phyloP scores from a whole-genome alignment of 2,888 invertebrate species.

The Callyntrura guangdongensis region DNA sequence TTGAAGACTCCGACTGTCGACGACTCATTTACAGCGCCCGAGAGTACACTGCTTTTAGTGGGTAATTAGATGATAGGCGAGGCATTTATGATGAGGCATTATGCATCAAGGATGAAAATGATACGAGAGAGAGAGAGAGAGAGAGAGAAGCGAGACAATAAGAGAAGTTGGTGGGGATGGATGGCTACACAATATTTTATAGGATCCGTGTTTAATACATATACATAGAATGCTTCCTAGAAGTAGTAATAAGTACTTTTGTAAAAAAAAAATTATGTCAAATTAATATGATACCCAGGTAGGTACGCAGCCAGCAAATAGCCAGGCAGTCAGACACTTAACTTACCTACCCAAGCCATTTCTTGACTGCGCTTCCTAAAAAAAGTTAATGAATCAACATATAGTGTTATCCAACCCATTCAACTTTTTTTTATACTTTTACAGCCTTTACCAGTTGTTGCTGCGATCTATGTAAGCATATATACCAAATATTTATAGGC shows the following conservation, averaged over 20 bases:
- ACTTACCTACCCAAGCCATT: constrained; percentile 29
- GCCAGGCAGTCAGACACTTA: constrained; percentile 41
- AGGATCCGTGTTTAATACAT: not conserved
- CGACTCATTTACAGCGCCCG: constrained; percentile 78
- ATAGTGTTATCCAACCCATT: constrained; percentile 51
- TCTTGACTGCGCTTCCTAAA: constrained; percentile 41
- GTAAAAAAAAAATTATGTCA: constrained; percentile 49
- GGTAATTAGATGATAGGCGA: constrained; percentile 80
- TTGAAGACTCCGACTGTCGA: constrained; percentile 59
- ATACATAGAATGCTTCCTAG: not conserved
- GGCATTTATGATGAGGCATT: constrained; percentile 80
- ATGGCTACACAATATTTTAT: constrained; percentile 30
- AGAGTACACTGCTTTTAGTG: constrained; percentile 76
- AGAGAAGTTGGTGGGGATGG: constrained; percentile 51
- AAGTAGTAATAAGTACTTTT: constrained; percentile 41
- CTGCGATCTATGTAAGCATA: not conserved
- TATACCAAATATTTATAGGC: not conserved
- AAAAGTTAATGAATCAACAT: constrained; percentile 58
- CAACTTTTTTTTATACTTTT: constrained; percentile 61
- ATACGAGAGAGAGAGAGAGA: not conserved
- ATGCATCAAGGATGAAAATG: constrained; percentile 63
- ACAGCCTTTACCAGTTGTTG: constrained; percentile 58
- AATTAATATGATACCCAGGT: constrained; percentile 48
- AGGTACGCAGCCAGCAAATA: not conserved
- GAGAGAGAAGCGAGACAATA: constrained; percentile 46